Evolutionary conservation across 2,888 invertebrate species (phyloP).

Genomic region (Andrena trimmerana): DNA sequence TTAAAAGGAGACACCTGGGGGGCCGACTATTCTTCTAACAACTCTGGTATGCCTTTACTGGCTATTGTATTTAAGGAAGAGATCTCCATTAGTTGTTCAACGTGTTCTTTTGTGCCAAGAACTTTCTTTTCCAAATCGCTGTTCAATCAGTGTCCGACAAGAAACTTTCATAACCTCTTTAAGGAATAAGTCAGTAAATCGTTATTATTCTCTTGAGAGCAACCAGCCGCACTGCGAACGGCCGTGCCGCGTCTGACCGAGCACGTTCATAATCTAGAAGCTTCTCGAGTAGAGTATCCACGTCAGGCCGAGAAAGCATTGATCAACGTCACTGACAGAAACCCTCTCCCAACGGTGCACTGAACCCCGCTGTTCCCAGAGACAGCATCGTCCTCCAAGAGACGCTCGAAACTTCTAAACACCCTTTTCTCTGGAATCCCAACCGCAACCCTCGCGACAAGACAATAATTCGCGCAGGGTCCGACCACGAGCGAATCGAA

Average conservation of each 20-base stretch:
- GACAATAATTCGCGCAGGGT: constrained; percentile 49
- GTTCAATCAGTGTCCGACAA: no score
- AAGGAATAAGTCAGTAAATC: not conserved
- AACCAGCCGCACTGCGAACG: no score
- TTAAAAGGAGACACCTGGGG: not conserved
- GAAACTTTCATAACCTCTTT: no score
- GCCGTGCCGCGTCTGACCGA: not conserved
- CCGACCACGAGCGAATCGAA: constrained; percentile 17
- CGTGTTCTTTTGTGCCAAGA: no score
- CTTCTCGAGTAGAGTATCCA: not conserved
- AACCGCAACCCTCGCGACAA: not conserved
- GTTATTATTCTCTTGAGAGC: not conserved
- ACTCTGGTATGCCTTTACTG: no score
- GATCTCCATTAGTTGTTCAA: no score
- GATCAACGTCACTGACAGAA: constrained; percentile 70
- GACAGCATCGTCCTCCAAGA: constrained; percentile 24
- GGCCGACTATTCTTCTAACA: not conserved
- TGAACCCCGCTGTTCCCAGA: constrained; percentile 21
- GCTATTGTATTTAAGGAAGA: no score
- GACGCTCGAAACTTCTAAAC: constrained; percentile 62
- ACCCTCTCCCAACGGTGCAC: constrained; percentile 43
- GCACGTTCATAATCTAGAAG: not conserved
- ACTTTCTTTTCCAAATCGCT: no score
- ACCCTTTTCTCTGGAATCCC: constrained; percentile 15
- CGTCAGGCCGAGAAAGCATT: constrained; percentile 49